Percentiles rank a stretch among this genome's conserved stretches.
Conservation (phyloP, 1,140 invertebrate genomes). For the Drosophila grimshawi region DNA sequence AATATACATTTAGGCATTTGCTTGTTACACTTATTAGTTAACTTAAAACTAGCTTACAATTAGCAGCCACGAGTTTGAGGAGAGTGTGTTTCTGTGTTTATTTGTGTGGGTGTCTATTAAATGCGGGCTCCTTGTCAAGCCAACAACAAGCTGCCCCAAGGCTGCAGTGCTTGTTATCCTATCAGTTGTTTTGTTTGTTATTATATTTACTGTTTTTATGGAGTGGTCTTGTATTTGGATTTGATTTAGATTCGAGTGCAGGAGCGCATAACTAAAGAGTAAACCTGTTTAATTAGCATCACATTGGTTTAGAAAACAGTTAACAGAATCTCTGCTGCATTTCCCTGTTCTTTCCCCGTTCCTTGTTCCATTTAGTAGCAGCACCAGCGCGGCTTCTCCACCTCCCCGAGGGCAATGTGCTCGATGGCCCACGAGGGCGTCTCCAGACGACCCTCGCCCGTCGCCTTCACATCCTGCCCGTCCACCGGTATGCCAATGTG, state of each 20-base stretch:
- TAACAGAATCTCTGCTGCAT: background rate
- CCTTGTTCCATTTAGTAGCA: constrained; percentile 83
- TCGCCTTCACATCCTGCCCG: constrained; percentile 84
- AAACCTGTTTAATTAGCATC: constrained; percentile 70
- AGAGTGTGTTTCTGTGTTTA: background rate
- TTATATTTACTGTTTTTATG: constrained; percentile 31
- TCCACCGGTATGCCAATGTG: constrained; percentile 83
- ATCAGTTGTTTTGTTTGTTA: constrained; percentile 41
- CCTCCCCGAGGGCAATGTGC: constrained; percentile 87
- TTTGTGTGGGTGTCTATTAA: background rate
- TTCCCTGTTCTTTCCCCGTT: background rate
- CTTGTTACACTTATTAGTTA: constrained; percentile 42
- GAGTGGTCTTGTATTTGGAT: constrained; percentile 41
- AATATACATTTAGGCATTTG: constrained; percentile 48
- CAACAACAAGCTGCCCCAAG: background rate
- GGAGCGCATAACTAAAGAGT: constrained; percentile 53
- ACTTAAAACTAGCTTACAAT: constrained; percentile 40
- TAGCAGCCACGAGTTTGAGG: constrained; percentile 12
- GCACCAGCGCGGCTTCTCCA: constrained; percentile 86
- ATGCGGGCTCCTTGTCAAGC: background rate
- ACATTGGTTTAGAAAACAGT: constrained; percentile 52
- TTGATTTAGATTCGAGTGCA: constrained; percentile 57
- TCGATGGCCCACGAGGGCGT: constrained; percentile 86
- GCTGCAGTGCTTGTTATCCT: constrained; percentile 41
- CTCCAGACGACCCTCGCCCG: constrained; percentile 86